These are phyloP conservation scores for Synanthedon andrenaeformis DNA, from an alignment of 2,888 invertebrate genomes.

Conservation along the genomic window DNA sequence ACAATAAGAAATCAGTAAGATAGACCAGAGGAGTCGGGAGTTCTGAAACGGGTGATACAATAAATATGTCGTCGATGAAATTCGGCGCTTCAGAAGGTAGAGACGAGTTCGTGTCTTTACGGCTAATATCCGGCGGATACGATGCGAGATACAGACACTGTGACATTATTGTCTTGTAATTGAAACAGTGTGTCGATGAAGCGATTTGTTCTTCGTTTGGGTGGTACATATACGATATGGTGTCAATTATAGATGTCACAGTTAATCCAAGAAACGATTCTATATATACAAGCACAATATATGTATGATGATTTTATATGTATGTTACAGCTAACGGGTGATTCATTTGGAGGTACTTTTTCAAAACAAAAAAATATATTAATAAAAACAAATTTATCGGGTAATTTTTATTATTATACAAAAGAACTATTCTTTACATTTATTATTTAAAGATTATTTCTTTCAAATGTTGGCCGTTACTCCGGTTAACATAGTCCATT, in stretches of 20 bases:
- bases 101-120: constrained; percentile 27
- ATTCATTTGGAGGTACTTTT: too few species aligned
- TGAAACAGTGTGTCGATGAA: constrained; percentile 60
- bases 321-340: too few species aligned
- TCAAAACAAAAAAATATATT: too few species aligned
- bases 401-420: too few species aligned
- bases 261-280: background rate
- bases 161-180: constrained; percentile 57
- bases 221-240: background rate
- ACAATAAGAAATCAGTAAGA: background rate
- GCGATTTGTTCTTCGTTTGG: constrained; percentile 16
- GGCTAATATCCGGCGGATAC: constrained; percentile 64
- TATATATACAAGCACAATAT: background rate
- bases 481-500: too few species aligned
- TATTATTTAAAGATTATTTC: too few species aligned
- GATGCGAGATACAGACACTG: constrained; percentile 33
- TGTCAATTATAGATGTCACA: background rate
- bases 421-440: too few species aligned
- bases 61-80: constrained; percentile 59
- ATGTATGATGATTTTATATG: background rate
- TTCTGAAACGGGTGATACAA: constrained; percentile 12
- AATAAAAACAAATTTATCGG: too few species aligned
- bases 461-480: too few species aligned
- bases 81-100: constrained; percentile 46
- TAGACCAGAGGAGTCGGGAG: background rate